Evolutionary conservation across 2,113 vertebrate species (phyloP), one percentile per base, ranked within the genome.

Genomic region (Butorides virescens): DNA sequence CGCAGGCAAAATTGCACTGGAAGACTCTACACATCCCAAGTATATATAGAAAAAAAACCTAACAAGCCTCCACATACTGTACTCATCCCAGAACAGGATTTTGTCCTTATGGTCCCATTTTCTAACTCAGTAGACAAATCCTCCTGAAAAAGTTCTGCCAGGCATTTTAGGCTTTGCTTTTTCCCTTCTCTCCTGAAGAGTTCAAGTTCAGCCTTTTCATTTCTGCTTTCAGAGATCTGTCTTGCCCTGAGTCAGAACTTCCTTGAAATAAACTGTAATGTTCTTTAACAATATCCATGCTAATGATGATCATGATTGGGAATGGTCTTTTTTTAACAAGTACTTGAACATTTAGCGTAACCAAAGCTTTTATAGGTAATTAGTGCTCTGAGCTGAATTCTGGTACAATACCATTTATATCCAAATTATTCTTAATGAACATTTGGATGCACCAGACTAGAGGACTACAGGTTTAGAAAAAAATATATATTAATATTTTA

Each of bases 401-500:
- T 92, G 90, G 36, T 83, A 92, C 86, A 82, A 82, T 47, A 76
- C 42, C 73, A 96, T 93, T 89, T 95, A 76, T 73, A 93, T 32
- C 74, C 76, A 47, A 92, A 95, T 92, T 42, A 82, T 59, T 92
- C 77, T 39, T 66, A 97, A 92, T 92, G 74, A 96, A 86, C 37
- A 14, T 71, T 84, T 47, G 82, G 63, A 85, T 80, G 84, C 70
- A 82, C 46, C 68, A 97, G 81, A 93, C 91, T 97, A 13, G 26
- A 93, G 62, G 88, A 71, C 96, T 96, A 68, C 96, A 93, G n/a
- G 46, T 95, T 96, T 61, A 55, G 92, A 94, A 94, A 87, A 94
- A 95, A 89, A 59, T 15, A 42, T 15, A 58, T 88, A 97, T 96
- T 70, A 96, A 93, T 97, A 95, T 96, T 97, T 97, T 65, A 97